Conservation (phyloP, 2,113 vertebrate species). For the Bubo bubo region DNA sequence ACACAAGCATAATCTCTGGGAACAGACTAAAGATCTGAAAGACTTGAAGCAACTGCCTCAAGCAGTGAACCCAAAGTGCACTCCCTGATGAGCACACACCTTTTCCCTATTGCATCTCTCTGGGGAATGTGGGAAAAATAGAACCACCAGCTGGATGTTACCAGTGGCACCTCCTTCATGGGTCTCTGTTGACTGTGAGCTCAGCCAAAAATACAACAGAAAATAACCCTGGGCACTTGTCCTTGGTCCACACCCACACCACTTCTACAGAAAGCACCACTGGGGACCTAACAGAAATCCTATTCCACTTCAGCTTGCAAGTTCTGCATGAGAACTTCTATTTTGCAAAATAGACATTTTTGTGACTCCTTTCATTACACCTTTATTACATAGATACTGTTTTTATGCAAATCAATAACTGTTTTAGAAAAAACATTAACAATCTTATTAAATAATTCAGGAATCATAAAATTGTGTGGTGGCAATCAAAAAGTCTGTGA, state of each 20-base stretch:
- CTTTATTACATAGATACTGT: background rate
- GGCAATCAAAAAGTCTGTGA: background rate
- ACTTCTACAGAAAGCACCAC: background rate
- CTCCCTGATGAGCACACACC: background rate
- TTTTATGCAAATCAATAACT: accelerated
- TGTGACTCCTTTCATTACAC: background rate
- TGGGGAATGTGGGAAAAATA: accelerated
- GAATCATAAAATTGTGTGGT: background rate
- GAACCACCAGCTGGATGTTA: background rate
- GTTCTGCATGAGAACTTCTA: background rate
- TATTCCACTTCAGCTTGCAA: background rate
- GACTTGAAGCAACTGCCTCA: background rate
- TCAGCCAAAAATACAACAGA: background rate
- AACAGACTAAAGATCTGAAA: background rate
- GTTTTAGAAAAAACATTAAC: background rate
- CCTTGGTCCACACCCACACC: background rate
- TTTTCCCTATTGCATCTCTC: background rate
- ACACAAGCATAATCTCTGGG: background rate
- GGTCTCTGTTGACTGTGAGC: background rate
- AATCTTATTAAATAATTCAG: background rate
- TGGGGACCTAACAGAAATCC: background rate
- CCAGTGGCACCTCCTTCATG: background rate
- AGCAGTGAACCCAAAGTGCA: background rate
- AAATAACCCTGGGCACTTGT: background rate
- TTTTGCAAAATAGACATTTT: background rate